phyloP scores from a whole-genome alignment of 2,888 invertebrate species.

The Polia nebulosa region DNA sequence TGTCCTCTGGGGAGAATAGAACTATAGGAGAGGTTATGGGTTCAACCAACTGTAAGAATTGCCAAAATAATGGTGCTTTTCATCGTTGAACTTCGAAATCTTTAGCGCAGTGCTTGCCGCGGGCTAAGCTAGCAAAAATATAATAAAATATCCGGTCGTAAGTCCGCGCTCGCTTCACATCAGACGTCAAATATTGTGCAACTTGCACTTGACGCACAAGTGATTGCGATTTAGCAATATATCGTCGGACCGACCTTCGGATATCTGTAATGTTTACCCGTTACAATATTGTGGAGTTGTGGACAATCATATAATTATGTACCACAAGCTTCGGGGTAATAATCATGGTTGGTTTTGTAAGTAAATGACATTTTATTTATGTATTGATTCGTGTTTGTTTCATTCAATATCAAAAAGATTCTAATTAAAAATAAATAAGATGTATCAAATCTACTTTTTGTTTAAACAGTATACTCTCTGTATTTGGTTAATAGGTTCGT shows the following conservation, averaged over 20 bases:
- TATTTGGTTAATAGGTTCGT: background rate
- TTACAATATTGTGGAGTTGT: constrained; percentile 59
- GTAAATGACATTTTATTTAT: background rate
- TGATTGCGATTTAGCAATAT: constrained; percentile 77
- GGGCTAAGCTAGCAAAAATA: constrained; percentile 16
- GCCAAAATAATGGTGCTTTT: background rate
- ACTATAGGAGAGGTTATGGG: too few relatives aligned
- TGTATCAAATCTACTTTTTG: background rate
- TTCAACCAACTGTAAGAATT: too few relatives aligned
- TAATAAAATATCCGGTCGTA: constrained; percentile 25
- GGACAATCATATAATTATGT: constrained; percentile 49
- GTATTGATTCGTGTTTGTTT: background rate
- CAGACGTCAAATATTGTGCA: constrained; percentile 63
- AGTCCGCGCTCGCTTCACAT: constrained; percentile 46
- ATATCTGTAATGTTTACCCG: constrained; percentile 67
- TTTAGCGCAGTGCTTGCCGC: background rate
- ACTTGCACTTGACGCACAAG: constrained; percentile 73
- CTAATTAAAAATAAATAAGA: background rate
- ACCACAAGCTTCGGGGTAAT: background rate
- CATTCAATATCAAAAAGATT: background rate
- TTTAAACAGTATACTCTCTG: too few relatives aligned
- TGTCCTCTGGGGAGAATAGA: too few relatives aligned
- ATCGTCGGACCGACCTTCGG: constrained; percentile 75
- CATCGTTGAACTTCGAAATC: background rate
- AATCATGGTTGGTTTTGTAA: background rate